phyloP scores from a whole-genome alignment of 2,797 vertebrate species.

The Paguma larvata region DNA sequence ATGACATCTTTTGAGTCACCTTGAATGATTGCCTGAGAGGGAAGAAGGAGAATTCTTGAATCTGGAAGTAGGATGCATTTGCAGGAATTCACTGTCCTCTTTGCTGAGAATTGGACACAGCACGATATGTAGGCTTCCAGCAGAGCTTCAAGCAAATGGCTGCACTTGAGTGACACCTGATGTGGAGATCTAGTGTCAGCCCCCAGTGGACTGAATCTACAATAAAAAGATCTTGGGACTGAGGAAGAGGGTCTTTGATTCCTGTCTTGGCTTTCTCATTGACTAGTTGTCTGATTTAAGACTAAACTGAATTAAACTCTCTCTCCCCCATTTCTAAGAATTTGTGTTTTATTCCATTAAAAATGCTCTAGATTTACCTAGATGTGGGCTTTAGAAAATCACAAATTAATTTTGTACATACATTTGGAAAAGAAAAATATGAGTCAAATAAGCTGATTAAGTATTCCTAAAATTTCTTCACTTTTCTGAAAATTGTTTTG shows the following conservation, averaged over 20 bases:
- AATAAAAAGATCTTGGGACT: background rate
- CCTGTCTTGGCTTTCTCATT: background rate
- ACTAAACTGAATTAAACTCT: background rate
- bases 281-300: background rate
- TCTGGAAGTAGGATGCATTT: background rate
- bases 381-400: background rate
- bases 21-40: background rate
- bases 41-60: background rate
- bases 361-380: background rate
- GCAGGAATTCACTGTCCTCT: background rate
- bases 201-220: background rate
- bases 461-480: background rate
- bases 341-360: slow-evolving; percentile 3
- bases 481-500: background rate
- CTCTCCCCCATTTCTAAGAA: background rate
- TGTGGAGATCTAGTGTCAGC: background rate
- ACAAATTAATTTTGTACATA: background rate
- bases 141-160: background rate
- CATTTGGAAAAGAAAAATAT: background rate
- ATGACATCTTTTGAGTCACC: background rate
- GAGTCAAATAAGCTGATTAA: background rate
- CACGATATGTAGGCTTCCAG: background rate
- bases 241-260: background rate
- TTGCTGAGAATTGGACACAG: background rate
- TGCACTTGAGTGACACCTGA: background rate